Conservation (phyloP, 1,140 invertebrate species). For the Drosophila carrolli region DNA sequence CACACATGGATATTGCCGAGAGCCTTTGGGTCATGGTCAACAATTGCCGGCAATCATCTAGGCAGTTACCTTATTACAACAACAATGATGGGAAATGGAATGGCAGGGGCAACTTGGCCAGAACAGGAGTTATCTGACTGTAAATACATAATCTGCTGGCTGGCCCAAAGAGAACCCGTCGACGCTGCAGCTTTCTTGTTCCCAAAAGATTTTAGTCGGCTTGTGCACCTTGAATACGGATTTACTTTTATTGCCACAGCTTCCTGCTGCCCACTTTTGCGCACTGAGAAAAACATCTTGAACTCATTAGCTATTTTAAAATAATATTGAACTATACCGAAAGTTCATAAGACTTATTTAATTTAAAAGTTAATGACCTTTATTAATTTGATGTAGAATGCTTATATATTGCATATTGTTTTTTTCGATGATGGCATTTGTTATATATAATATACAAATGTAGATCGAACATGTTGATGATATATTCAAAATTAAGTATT, state of each 20-base stretch:
- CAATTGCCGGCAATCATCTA: conserved; percentile 80
- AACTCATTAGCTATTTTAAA: too few species aligned
- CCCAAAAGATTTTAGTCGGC: conserved; percentile 58
- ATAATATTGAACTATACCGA: too few species aligned
- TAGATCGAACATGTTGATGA: too few species aligned
- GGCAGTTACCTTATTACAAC: conserved; percentile 77
- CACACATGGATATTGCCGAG: conserved; percentile 12
- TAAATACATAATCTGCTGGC: conserved; percentile 80
- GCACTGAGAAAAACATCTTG: conserved; percentile 6
- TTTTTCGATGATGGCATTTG: too few species aligned
- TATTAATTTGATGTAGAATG: too few species aligned
- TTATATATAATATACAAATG: too few species aligned
- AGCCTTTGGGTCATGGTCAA: conserved; percentile 60
- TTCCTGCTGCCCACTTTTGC: conserved; percentile 14
- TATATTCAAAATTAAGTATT: too few species aligned
- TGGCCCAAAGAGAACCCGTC: conserved; percentile 27
- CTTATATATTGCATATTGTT: too few species aligned
- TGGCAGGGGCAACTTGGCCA: conserved; percentile 52
- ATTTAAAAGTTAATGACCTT: too few species aligned
- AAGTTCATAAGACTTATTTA: too few species aligned
- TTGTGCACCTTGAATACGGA: conserved; percentile 73
- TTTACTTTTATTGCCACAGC: conserved; percentile 77
- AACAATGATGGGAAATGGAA: conserved; percentile 33
- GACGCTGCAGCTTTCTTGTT: conserved; percentile 47
- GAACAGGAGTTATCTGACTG: conserved; percentile 77